Percentiles rank a stretch among this genome's conserved stretches.
Conservation (phyloP, 2,888 invertebrate species). For the Synanthedon formicaeformis region DNA sequence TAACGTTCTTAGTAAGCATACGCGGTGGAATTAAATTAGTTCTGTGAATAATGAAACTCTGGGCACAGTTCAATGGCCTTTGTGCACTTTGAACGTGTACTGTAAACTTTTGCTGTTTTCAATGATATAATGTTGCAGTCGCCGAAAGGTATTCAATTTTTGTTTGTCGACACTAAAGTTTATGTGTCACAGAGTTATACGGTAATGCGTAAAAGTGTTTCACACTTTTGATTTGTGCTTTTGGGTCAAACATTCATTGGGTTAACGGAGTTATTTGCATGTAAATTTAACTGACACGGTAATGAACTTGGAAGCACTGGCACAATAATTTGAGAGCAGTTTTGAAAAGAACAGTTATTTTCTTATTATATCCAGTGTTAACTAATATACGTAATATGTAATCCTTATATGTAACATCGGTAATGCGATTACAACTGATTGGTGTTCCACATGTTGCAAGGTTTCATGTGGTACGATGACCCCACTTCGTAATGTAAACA, state of each 20-base stretch:
- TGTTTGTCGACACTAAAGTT: too few relatives aligned
- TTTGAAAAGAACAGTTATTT: too few relatives aligned
- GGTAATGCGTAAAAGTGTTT: slow-evolving; percentile 51
- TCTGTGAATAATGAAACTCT: too few relatives aligned
- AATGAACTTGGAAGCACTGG: slow-evolving; percentile 1
- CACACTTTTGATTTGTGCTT: slow-evolving; percentile 40
- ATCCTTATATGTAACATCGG: slow-evolving; percentile 6
- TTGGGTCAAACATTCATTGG: slow-evolving; percentile 58
- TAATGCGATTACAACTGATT: slow-evolving; percentile 55
- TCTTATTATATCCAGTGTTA: too few relatives aligned
- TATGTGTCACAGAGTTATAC: slow-evolving; percentile 42
- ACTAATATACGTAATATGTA: background rate
- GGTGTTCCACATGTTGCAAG: slow-evolving; percentile 31
- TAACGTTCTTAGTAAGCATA: too few relatives aligned
- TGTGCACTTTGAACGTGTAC: too few relatives aligned
- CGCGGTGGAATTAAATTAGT: too few relatives aligned
- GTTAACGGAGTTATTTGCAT: slow-evolving; percentile 56
- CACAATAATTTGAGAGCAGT: too few relatives aligned
- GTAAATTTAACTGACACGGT: slow-evolving; percentile 25
- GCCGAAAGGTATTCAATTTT: too few relatives aligned
- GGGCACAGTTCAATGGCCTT: too few relatives aligned
- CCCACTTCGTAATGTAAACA: slow-evolving; percentile 9
- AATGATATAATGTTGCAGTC: too few relatives aligned
- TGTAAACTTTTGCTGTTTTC: too few relatives aligned
- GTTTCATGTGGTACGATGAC: slow-evolving; percentile 45